These are phyloP conservation scores for Eupristina koningsbergeri DNA, from an alignment of 1,140 invertebrate genomes.

Conservation along the genomic window DNA sequence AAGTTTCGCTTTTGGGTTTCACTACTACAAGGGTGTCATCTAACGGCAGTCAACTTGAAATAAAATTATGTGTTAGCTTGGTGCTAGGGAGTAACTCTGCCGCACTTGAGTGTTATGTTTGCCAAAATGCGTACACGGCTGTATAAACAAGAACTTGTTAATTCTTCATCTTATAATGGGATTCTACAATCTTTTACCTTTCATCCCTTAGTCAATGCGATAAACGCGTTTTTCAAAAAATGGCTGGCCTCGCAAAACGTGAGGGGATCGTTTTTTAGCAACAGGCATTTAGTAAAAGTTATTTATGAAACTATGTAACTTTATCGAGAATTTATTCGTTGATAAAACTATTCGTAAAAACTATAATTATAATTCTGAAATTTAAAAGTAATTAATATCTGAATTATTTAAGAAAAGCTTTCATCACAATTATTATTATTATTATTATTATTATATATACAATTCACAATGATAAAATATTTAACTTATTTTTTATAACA, in stretches of 20 bases:
- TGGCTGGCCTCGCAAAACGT: not conserved
- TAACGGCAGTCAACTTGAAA: not conserved
- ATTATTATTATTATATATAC: too few species aligned
- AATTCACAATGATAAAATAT: too few species aligned
- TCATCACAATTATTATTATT: too few species aligned
- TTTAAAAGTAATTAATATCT: too few species aligned
- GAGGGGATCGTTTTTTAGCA: not conserved
- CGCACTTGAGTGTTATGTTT: not conserved
- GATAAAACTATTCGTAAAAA: constrained; percentile 2
- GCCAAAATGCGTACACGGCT: not conserved
- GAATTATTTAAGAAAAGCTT: too few species aligned
- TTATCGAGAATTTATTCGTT: not conserved
- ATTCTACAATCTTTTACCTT: not conserved
- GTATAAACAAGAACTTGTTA: not conserved
- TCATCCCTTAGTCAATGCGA: too few species aligned
- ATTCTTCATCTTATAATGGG: constrained; percentile 18
- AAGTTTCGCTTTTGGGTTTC: constrained; percentile 25
- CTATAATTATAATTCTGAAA: too few species aligned
- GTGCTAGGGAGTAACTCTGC: not conserved
- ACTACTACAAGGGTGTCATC: not conserved
- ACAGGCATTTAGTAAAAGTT: constrained; percentile 22
- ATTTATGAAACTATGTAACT: constrained; percentile 5
- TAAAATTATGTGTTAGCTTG: not conserved
- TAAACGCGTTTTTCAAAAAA: not conserved
- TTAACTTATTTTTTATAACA: too few species aligned